Evolutionary conservation across 2,888 invertebrate genomes (phyloP), one percentile per base, ranked within the genome.

Genomic region (Eugnorisma glareosa): DNA sequence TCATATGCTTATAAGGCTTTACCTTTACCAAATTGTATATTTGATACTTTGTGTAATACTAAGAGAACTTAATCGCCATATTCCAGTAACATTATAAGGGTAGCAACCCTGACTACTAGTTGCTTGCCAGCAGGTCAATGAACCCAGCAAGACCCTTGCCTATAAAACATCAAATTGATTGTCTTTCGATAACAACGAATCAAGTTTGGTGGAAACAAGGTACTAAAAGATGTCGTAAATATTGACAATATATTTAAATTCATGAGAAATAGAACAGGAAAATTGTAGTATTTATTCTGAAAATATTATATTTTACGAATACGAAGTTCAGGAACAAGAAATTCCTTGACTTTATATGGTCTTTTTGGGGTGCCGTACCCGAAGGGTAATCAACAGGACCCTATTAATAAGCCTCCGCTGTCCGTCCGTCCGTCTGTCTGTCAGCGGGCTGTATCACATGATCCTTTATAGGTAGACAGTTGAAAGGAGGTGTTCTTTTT

Each of bases 141-240:
- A 83, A 43, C 84, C 15, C 64, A 63, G 35, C 18, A 61, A 54
- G 37, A 64, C 43, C 64, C 51, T 48, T 35, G 67, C 57, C 70
- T 70, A 73, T 79, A 84, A 78, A 79, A 86, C 40, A 63, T 63
- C 51, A 73, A 73, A 78, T 82, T 75, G 37, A 85, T 82, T 61
- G 66, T 64, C 45, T 71, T 73, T 63, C 72, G 35, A 67, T 75
- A 67, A 75, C 67, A 82, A 70, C 51, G 68, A 82, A 74, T 82
- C 64, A 59, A 78, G 45, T 82, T 37, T 57, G 57, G 31, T 69
- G 45, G 59, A 77, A 77, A 77, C 31, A n/a, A 67, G 57, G 28
- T 10, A 51, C 48, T 21, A 51, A 21, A 54, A 63, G 15, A 21
- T 59, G 37, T 64, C n/a, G 7, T 45, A 31, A 54, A 71, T 45